A percentile compares a stretch with the other conserved stretches of the same genome.
These are phyloP conservation scores for Lydus trimaculatus DNA, from an alignment of 2,888 invertebrate genomes.

Conservation along the genomic window DNA sequence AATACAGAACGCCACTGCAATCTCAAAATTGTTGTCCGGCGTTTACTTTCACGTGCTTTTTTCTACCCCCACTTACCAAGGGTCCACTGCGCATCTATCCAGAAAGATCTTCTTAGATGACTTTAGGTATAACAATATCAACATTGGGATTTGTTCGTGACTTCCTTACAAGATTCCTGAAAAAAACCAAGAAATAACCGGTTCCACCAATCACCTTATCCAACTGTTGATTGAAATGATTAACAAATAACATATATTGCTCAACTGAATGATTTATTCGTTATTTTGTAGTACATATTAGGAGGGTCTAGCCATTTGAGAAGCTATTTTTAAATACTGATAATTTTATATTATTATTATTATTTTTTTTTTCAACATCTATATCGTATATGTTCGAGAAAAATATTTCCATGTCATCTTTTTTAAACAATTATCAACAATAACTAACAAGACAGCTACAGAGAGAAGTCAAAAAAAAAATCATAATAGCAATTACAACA, in stretches of 20 bases:
- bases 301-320: conserved; percentile 62
- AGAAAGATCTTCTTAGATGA: too few species aligned
- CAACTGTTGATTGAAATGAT: neutral
- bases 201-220: too few species aligned
- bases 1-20: too few species aligned
- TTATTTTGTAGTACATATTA: conserved; percentile 59
- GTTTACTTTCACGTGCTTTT: too few species aligned
- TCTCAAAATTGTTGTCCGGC: too few species aligned
- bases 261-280: conserved; percentile 55
- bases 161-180: too few species aligned
- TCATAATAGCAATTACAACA: neutral
- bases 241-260: conserved; percentile 33
- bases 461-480: neutral
- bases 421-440: conserved; percentile 9
- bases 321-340: conserved; percentile 63
- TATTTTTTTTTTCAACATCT: conserved; percentile 55
- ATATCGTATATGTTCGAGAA: conserved; percentile 45
- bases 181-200: too few species aligned
- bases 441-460: neutral
- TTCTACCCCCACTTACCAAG: too few species aligned
- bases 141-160: too few species aligned
- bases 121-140: too few species aligned
- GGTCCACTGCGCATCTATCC: too few species aligned
- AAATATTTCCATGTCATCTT: conserved; percentile 44
- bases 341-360: conserved; percentile 58